These are phyloP conservation scores for Conchocele bisecta DNA, from an alignment of 2,888 invertebrate genomes.

Conservation along the genomic window DNA sequence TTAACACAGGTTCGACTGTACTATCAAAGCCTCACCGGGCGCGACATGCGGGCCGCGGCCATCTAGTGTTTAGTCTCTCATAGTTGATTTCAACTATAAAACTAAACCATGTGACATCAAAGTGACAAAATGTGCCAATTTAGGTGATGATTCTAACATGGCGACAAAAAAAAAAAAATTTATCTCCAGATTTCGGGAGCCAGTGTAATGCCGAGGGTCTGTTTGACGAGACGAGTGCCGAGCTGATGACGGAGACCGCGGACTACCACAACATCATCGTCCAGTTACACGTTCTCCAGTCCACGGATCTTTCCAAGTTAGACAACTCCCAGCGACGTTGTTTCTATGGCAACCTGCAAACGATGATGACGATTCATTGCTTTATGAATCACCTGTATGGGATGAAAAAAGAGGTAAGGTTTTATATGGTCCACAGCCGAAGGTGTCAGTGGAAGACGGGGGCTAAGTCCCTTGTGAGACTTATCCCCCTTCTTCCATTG, in stretches of 20 bases:
- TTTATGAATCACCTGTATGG: slow-evolving; percentile 34
- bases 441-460: too few species aligned
- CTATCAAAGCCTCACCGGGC: too few species aligned
- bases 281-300: slow-evolving; percentile 57
- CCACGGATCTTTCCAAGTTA: slow-evolving; percentile 69
- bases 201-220: slow-evolving; percentile 68
- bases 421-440: too few species aligned
- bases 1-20: too few species aligned
- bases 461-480: too few species aligned
- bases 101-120: too few species aligned
- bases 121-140: neutral
- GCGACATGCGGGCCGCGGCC: too few species aligned
- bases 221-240: slow-evolving; percentile 71
- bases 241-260: slow-evolving; percentile 56
- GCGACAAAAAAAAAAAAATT: neutral
- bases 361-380: slow-evolving; percentile 78
- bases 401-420: slow-evolving; percentile 43
- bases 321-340: slow-evolving; percentile 69
- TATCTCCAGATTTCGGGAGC: slow-evolving; percentile 60
- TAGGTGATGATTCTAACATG: neutral
- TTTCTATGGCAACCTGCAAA: slow-evolving; percentile 79
- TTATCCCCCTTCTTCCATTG: too few species aligned
- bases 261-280: slow-evolving; percentile 64
- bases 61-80: too few species aligned
- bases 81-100: neutral